Base-by-base conservation (phyloP, 2,888 invertebrate species). In the Sericinus montela region DNA sequence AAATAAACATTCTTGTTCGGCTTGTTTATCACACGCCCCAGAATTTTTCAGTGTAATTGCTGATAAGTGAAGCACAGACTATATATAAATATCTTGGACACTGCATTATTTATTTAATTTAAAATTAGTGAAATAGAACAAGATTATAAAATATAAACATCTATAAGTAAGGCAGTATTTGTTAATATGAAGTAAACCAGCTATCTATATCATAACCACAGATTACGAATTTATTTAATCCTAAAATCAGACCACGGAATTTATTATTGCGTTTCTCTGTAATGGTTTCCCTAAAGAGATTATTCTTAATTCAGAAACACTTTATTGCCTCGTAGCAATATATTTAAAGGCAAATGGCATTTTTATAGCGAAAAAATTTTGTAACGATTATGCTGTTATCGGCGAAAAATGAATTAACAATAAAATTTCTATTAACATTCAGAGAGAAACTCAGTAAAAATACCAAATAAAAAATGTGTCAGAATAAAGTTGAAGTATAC, bases 81-180 rank as follows among this genome's bases (percentile, higher is more conserved):
- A 19, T n/a, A 5, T 25, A 25, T 25, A 25, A 5, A 25, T 25
- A 25, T 25, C 8, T 6, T 25, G 25, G 25, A 25, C 25, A 8
- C 25, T 25, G 25, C 3, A 25, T 4, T 25, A 25, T 6, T 25
- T 25, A 8, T 6, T 6, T 25, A 5, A 25, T 1, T 25, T 8
- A 8, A 5, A 8, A 25, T 25, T 25, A 8, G 25, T 13, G 32
- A 32, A n/a, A 32, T 32, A 32, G 32, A 7, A 32, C 11, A 1
- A 32, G n/a, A 32, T 32, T 32, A n/a, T 32, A 5, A 32, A 32
- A 11, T 11, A 32, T 25, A 19, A 19, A 10, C 4, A n/a, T 29
- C 55, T 63, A 70, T 59, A 66, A 67, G 66, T 75, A 75, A 75
- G 74, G 74, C 75, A 75, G 74, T 73, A 62, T 60, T 59, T 53